Evolutionary conservation across 2,113 vertebrate species (phyloP).

Genomic region (Sturnus vulgaris): DNA sequence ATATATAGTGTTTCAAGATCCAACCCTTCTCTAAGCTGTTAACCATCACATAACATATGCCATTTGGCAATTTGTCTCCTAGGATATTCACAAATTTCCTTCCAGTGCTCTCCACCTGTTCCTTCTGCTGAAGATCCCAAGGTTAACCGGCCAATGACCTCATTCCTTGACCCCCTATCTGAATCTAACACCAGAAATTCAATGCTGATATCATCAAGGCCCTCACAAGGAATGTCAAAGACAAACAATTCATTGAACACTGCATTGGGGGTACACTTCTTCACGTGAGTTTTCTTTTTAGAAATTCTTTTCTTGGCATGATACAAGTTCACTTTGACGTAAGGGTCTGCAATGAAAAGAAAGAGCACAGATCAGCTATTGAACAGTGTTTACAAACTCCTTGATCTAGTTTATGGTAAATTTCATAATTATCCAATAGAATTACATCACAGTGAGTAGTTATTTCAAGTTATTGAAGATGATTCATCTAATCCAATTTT

Average conservation of each 20-base stretch:
- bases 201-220: slow-evolving; percentile 92
- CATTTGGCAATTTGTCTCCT: slow-evolving; percentile 98
- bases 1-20: slow-evolving; percentile 20
- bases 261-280: slow-evolving; percentile 94
- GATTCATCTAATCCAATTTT: not conserved
- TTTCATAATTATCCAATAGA: not conserved
- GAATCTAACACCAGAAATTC: slow-evolving; percentile 98
- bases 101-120: slow-evolving; percentile 93
- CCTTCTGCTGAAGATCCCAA: slow-evolving; percentile 85
- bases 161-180: slow-evolving; percentile 82
- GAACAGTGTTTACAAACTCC: not conserved
- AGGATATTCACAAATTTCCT: slow-evolving; percentile 95
- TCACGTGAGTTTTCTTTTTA: slow-evolving; percentile 98
- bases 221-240: slow-evolving; percentile 92
- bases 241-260: slow-evolving; percentile 98
- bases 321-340: slow-evolving; percentile 96
- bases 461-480: not conserved
- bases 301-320: slow-evolving; percentile 94
- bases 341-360: slow-evolving; percentile 81
- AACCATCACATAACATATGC: slow-evolving; percentile 91
- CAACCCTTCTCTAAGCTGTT: slow-evolving; percentile 35
- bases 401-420: not conserved
- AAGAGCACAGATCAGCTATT: not conserved
- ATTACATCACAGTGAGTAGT: not conserved
- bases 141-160: slow-evolving; percentile 85